Evolutionary conservation across 2,797 vertebrate genomes (phyloP), one percentile per base, ranked within the genome.

Genomic region (Cichlasoma orientale): DNA sequence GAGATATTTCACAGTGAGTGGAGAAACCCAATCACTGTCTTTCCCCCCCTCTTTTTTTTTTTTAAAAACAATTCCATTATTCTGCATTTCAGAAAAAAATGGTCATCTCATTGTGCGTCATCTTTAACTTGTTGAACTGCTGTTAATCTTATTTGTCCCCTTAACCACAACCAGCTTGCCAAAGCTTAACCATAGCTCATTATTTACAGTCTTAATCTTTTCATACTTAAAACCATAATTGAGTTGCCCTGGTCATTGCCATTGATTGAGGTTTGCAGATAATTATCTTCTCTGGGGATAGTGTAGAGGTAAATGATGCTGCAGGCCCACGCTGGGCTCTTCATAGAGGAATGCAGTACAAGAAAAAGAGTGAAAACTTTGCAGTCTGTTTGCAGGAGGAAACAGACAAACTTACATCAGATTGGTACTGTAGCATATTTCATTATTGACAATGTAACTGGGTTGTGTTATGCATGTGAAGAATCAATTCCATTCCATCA

Each of bases 31-130:
- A 10, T 13, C 54, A 25, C 5, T 3, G 23, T 14, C 6, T 44
- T 44, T 44, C 27, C 3, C 27, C 27, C 27, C 27, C 3, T n/a
- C n/a, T n/a, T n/a, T n/a, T 3, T 44, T 33, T 2, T 2, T 36
- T 58, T 0, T 0, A 27, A 27, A 56, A 2, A 10, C 11, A 27
- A 27, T 47, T 27, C 5, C 1, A 47, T 66, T 47, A 27, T 66
- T 66, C 23, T 66, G 38, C 38, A 27, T 66, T 47, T 66, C 23
- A 47, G 14, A 47, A 25, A 11, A 5, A 41, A 61, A 25, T 25
- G 21, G 36, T 44, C 41, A 44, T 25, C 0, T 66, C 23, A 66
- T 47, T 16, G 0, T 0, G 41, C 61, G 19, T 66, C 9, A 19
- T 27, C 9, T 27, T 66, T 44, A 47, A 14, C 16, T 36, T 13